Evolutionary conservation across 2,888 invertebrate species (phyloP).

Genomic region (Xestia sexstrigata): DNA sequence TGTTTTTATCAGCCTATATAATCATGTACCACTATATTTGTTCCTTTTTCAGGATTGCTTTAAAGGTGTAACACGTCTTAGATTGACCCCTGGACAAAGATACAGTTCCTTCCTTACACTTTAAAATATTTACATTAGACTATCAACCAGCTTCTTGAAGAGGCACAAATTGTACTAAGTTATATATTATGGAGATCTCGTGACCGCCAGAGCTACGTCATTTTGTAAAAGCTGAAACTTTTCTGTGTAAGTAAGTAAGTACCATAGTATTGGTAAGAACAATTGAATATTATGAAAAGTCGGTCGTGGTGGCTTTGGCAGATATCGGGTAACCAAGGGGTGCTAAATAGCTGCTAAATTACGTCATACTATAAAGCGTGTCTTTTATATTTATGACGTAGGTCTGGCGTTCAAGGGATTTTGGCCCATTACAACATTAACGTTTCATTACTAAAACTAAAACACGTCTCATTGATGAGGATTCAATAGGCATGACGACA

Average conservation of each 20-base stretch:
- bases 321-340: not conserved
- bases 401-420: not conserved
- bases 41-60: not conserved
- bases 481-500: too few relatives aligned
- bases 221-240: not conserved
- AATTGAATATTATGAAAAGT: not conserved
- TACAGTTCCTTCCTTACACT: not conserved
- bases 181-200: not conserved
- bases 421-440: not conserved
- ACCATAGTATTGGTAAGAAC: not conserved
- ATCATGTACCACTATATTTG: not conserved
- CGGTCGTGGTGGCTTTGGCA: not conserved
- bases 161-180: slow-evolving; percentile 1
- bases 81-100: not conserved
- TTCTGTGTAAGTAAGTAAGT: not conserved
- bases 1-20: not conserved
- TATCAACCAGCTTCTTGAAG: not conserved
- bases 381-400: not conserved
- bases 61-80: not conserved
- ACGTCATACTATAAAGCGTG: too few relatives aligned
- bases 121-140: slow-evolving; percentile 1
- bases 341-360: too few relatives aligned
- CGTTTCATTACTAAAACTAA: not conserved
- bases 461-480: not conserved
- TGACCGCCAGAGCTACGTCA: not conserved